Conservation (phyloP, 2,797 vertebrate species). For the Microtus obscurus region DNA sequence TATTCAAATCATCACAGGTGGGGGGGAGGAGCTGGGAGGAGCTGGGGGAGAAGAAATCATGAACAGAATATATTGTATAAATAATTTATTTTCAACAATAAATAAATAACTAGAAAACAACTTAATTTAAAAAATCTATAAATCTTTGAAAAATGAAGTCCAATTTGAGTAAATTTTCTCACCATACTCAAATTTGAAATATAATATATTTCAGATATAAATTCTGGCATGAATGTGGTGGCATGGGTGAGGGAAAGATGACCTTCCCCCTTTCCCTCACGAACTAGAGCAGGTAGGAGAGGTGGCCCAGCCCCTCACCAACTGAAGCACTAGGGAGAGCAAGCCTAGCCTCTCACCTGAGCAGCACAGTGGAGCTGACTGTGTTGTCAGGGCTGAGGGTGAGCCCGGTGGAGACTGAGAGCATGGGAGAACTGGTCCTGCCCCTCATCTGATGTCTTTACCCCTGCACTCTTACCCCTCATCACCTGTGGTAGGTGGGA, state of each 20-base stretch:
- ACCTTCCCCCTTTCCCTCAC: neutral
- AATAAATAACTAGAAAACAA: neutral
- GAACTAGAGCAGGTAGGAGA: too few relatives aligned
- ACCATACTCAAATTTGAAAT: conserved; percentile 14
- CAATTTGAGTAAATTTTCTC: neutral
- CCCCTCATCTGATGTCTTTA: neutral
- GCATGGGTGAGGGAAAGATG: neutral
- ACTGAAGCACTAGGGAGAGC: neutral
- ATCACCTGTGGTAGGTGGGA: neutral
- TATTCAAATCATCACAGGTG: neutral
- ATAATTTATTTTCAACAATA: neutral
- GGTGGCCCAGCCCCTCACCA: neutral
- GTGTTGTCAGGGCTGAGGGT: neutral
- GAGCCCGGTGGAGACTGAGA: accelerated
- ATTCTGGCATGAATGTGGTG: neutral
- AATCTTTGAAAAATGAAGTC: conserved; percentile 26
- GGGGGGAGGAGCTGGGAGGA: neutral
- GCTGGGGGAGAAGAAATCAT: neutral
- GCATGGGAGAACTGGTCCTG: neutral
- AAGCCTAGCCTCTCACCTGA: neutral
- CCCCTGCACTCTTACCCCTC: neutral
- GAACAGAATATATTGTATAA: neutral
- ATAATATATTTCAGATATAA: conserved; percentile 17
- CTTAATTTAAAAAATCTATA: neutral
- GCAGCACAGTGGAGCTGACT: neutral